Evolutionary conservation across 2,113 vertebrate genomes (phyloP).

Genomic region (Pavo muticus): DNA sequence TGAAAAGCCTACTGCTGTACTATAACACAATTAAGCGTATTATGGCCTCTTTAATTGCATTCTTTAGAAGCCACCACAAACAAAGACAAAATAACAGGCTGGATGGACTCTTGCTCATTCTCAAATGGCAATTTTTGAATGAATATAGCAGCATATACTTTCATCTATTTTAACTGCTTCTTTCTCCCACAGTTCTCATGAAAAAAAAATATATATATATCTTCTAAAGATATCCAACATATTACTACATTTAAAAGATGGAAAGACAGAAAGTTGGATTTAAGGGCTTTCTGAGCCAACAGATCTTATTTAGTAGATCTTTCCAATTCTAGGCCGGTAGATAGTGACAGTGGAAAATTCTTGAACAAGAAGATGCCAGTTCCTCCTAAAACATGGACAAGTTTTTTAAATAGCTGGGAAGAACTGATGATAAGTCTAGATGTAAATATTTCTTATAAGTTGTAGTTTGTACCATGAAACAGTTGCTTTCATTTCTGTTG

Average conservation of each 20-base stretch:
- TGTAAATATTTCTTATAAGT: neutral
- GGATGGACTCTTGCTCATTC: neutral
- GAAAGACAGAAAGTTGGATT: neutral
- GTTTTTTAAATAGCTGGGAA: neutral
- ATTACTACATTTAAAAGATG: neutral
- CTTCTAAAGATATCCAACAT: neutral
- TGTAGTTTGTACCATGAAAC: neutral
- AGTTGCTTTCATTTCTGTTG: neutral
- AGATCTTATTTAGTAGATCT: neutral
- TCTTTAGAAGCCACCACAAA: constrained; percentile 18
- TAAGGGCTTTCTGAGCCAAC: neutral
- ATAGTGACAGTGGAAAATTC: neutral
- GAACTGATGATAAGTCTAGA: neutral
- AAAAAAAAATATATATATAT: neutral
- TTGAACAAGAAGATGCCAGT: neutral
- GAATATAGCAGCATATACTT: neutral
- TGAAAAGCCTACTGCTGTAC: constrained; percentile 18
- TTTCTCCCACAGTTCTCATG: neutral
- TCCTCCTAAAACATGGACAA: neutral
- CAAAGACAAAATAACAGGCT: neutral
- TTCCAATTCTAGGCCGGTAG: neutral
- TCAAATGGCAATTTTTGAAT: neutral
- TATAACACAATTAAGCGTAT: neutral
- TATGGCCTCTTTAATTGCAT: constrained; percentile 31
- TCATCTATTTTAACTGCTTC: neutral